Conservation (phyloP, 2,797 vertebrate genomes). For the Acanthurus lineatus region DNA sequence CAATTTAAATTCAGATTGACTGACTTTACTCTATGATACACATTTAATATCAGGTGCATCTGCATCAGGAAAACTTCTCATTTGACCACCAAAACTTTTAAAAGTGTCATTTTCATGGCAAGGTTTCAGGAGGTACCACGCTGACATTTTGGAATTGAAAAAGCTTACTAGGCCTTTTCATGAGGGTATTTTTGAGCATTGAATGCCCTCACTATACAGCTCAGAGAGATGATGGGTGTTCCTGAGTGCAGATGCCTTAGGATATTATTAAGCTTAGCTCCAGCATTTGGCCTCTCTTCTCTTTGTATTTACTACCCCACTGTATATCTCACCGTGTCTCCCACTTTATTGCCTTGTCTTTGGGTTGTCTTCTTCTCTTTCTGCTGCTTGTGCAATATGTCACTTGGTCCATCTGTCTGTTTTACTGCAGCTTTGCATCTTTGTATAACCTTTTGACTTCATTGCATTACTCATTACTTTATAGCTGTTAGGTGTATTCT, state of each 20-base stretch:
- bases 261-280: slow-evolving; percentile 43
- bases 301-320: slow-evolving; percentile 72
- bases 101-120: background rate
- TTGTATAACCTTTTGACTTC: slow-evolving; percentile 27
- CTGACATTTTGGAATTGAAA: no score
- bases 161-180: no score
- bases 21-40: slow-evolving; percentile 34
- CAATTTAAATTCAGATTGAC: slow-evolving; percentile 71
- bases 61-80: slow-evolving; percentile 43
- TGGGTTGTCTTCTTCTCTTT: slow-evolving; percentile 42
- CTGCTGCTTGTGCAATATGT: slow-evolving; percentile 28
- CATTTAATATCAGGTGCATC: slow-evolving; percentile 52
- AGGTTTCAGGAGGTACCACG: no score
- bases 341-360: slow-evolving; percentile 33
- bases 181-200: background rate
- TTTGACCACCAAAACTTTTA: background rate
- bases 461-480: slow-evolving; percentile 25
- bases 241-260: slow-evolving; percentile 53
- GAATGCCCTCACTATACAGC: background rate
- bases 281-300: slow-evolving; percentile 42
- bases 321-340: slow-evolving; percentile 37
- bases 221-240: slow-evolving; percentile 20
- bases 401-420: slow-evolving; percentile 25
- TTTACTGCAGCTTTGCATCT: slow-evolving; percentile 33
- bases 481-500: slow-evolving; percentile 21